Evolutionary conservation across 1,140 invertebrate genomes (phyloP).

Genomic region (Neomicropteryx cornuta): DNA sequence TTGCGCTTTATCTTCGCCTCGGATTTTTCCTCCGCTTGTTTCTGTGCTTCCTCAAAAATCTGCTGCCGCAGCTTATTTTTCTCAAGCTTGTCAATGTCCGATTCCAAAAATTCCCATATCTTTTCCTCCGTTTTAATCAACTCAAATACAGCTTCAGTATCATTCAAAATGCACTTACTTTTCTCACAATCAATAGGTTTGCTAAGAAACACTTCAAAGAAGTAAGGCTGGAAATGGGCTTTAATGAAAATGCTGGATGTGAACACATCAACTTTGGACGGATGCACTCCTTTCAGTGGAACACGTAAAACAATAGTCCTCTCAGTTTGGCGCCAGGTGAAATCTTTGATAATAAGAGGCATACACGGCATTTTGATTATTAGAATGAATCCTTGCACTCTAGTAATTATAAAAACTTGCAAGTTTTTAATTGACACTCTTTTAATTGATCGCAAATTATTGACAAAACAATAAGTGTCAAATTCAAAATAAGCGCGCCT

Average conservation of each 20-base stretch:
- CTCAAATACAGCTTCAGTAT: constrained; percentile 46
- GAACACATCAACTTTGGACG: constrained; percentile 49
- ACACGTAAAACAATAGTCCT: constrained; percentile 43
- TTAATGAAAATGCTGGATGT: constrained; percentile 52
- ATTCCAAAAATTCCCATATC: constrained; percentile 47
- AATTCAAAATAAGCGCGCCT: no score
- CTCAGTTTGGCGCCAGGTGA: constrained; percentile 52
- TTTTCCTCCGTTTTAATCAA: constrained; percentile 41
- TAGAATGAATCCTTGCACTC: no score
- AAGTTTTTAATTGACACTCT: no score
- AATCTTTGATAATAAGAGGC: constrained; percentile 62
- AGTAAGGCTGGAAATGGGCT: constrained; percentile 50
- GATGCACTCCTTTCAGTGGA: constrained; percentile 38
- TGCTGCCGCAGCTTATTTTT: constrained; percentile 39
- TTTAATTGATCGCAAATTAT: no score
- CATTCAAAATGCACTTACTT: constrained; percentile 45
- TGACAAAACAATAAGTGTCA: no score
- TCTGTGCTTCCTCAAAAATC: constrained; percentile 41
- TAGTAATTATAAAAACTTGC: no score
- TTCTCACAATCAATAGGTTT: constrained; percentile 40
- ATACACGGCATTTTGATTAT: no score
- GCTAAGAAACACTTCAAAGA: constrained; percentile 54
- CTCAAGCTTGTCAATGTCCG: constrained; percentile 37
- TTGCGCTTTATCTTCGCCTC: constrained; percentile 38
- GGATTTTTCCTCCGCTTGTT: constrained; percentile 36